Evolutionary conservation across 2,888 invertebrate species (phyloP).

Genomic region (Phaonia tiefii): DNA sequence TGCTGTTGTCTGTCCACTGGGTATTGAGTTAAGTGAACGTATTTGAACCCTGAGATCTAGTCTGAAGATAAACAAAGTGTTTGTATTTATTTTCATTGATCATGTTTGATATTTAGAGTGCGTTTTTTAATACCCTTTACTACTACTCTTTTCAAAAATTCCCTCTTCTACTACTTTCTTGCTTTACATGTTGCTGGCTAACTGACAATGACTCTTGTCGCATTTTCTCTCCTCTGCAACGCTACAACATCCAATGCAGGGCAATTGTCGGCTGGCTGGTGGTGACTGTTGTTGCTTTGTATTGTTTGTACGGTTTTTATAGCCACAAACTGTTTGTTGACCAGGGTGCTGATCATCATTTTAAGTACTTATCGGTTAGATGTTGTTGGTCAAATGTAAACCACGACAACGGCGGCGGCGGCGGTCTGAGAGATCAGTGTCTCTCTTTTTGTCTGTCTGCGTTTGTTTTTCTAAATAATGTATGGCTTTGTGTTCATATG

Average conservation of each 20-base stretch:
- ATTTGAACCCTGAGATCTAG: neutral
- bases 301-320: conserved; percentile 10
- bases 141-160: neutral
- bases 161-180: neutral
- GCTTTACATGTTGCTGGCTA: neutral
- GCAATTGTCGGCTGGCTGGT: conserved; percentile 1
- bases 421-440: neutral
- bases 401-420: too few relatives aligned
- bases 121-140: conserved; percentile 19
- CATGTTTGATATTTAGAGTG: conserved; percentile 61
- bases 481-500: too few relatives aligned
- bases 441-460: neutral
- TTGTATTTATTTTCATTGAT: conserved; percentile 48
- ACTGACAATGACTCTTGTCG: too few relatives aligned
- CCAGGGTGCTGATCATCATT: neutral
- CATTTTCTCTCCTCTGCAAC: too few relatives aligned
- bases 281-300: neutral
- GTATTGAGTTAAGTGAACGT: too few relatives aligned
- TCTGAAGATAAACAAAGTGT: neutral
- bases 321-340: neutral
- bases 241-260: too few relatives aligned
- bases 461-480: neutral
- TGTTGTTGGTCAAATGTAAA: neutral
- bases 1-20: too few relatives aligned
- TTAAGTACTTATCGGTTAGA: neutral